phyloP scores from a whole-genome alignment of 1,140 invertebrate genomes.

The Drosophila azteca region DNA sequence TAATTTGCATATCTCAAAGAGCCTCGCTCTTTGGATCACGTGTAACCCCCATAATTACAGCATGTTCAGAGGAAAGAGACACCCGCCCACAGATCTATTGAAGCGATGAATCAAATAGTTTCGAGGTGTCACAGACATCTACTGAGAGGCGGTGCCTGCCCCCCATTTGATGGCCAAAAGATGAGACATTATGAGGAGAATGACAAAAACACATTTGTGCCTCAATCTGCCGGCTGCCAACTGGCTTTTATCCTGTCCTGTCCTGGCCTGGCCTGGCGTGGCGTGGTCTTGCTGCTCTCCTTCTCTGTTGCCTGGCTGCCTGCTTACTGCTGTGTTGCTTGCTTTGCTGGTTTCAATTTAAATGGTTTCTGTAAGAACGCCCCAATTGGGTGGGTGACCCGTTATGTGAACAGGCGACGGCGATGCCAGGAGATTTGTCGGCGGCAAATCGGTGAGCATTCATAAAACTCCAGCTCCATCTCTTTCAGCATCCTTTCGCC shows the following conservation, averaged over 20 bases:
- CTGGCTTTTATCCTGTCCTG: conserved; percentile 15
- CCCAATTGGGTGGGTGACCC: conserved; percentile 2
- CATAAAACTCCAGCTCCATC: conserved; percentile 45
- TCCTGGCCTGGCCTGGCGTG: too few species aligned
- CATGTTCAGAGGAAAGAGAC: neutral
- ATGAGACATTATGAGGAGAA: conserved; percentile 50
- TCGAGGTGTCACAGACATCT: conserved; percentile 20
- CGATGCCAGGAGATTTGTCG: conserved; percentile 47
- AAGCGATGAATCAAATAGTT: conserved; percentile 34
- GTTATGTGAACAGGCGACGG: conserved; percentile 23
- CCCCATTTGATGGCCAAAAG: conserved; percentile 41
- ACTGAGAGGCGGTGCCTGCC: neutral
- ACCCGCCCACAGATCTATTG: conserved; percentile 6
- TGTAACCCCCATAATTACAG: conserved; percentile 16
- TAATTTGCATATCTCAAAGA: too few species aligned
- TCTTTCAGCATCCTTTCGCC: too few species aligned
- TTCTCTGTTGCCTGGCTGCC: neutral
- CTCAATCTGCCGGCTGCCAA: conserved; percentile 2
- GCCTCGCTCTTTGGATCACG: too few species aligned
- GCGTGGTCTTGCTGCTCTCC: conserved; percentile 1
- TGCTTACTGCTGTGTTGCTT: neutral
- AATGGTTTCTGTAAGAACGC: conserved; percentile 48
- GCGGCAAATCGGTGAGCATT: conserved; percentile 51
- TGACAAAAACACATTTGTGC: conserved; percentile 45
- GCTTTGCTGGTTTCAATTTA: conserved; percentile 37